Percentiles rank a stretch among this genome's conserved stretches.
Conservation (phyloP, 2,888 invertebrate species). For the Ceraclea dissimilis region DNA sequence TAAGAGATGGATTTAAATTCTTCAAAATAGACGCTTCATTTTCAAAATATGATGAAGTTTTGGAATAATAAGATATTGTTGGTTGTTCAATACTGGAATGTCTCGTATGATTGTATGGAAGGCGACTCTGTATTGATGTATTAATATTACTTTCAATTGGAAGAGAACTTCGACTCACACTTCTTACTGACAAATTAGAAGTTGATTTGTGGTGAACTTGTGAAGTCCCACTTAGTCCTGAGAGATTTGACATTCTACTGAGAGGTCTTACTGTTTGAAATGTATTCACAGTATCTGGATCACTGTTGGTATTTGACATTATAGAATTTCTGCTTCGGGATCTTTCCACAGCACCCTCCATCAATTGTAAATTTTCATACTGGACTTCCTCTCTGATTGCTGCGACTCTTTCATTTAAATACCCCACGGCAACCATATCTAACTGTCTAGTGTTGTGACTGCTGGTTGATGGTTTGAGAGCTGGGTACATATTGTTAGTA, state of each 20-base stretch:
- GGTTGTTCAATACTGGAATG: slow-evolving; percentile 25
- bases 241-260: slow-evolving; percentile 32
- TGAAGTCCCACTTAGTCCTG: slow-evolving; percentile 30
- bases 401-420: slow-evolving; percentile 25
- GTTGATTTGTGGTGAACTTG: slow-evolving; percentile 12
- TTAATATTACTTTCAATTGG: slow-evolving; percentile 15
- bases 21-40: slow-evolving; percentile 30
- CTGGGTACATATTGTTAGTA: slow-evolving; percentile 33
- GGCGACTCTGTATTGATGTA: slow-evolving; percentile 8
- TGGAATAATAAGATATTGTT: slow-evolving; percentile 45
- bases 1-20: slow-evolving; percentile 37
- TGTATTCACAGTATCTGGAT: slow-evolving; percentile 24
- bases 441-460: slow-evolving; percentile 12
- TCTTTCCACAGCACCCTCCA: slow-evolving; percentile 16
- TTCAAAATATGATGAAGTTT: slow-evolving; percentile 30
- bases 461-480: slow-evolving; percentile 34
- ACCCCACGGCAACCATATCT: slow-evolving; percentile 20
- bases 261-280: slow-evolving; percentile 30
- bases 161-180: slow-evolving; percentile 22
- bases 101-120: slow-evolving; percentile 20
- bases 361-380: slow-evolving; percentile 25
- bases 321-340: slow-evolving; percentile 24
- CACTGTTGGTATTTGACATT: slow-evolving; percentile 21
- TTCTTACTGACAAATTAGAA: slow-evolving; percentile 15
- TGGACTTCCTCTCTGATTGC: slow-evolving; percentile 25